Evolutionary conservation across 2,797 vertebrate genomes (phyloP).

Genomic region (Micromesistius poutassou): DNA sequence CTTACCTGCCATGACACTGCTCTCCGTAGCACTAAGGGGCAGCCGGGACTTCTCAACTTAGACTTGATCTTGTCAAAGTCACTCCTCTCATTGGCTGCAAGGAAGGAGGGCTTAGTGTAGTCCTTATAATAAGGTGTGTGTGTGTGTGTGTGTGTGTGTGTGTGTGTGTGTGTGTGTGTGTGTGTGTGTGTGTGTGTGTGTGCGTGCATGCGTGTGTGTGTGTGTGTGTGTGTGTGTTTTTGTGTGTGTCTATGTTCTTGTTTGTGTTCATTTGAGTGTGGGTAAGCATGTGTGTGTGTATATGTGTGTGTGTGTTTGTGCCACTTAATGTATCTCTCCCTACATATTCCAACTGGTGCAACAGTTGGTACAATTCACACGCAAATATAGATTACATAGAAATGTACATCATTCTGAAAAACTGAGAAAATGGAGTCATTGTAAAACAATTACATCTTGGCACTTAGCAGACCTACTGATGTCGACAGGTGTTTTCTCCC

Average conservation of each 20-base stretch:
- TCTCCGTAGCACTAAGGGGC: constrained; percentile 49
- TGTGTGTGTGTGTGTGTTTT: too few species aligned
- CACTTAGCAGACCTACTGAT: background rate
- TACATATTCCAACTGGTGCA: background rate
- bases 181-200: background rate
- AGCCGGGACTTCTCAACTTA: constrained; percentile 47
- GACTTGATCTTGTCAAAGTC: constrained; percentile 59
- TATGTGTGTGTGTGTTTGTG: too few species aligned
- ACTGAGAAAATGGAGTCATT: background rate
- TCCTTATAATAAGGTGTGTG: constrained; percentile 11
- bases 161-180: background rate
- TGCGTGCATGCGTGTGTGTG: too few species aligned
- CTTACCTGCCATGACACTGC: constrained; percentile 48
- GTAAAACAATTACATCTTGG: background rate
- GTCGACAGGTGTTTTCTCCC: constrained; percentile 8
- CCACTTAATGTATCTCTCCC: background rate
- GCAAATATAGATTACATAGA: background rate
- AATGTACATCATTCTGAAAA: too few species aligned
- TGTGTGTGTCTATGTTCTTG: too few species aligned
- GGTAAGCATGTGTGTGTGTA: too few species aligned
- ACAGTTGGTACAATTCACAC: background rate
- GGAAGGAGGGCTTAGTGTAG: constrained; percentile 22
- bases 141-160: background rate
- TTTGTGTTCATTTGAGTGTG: too few species aligned
- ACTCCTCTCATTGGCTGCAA: constrained; percentile 33